These are phyloP conservation scores for Heterodera carotae DNA, from an alignment of 1,140 invertebrate species.

Conservation along the genomic window DNA sequence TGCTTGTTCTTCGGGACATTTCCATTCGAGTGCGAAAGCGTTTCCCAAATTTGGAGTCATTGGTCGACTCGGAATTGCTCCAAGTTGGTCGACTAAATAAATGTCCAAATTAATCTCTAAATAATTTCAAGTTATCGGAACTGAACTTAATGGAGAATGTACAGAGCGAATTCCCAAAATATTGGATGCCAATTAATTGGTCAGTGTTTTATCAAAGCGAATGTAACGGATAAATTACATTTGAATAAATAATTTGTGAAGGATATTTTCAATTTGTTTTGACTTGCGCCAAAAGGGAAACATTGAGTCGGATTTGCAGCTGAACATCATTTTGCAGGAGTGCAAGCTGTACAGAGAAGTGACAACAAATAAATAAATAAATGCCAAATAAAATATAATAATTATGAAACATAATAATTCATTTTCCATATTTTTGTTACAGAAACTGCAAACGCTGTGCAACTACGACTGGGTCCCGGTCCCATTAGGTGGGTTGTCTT, in stretches of 20 bases:
- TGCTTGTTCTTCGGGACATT: slow-evolving; percentile 76
- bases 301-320: slow-evolving; percentile 39
- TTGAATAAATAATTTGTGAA: too few relatives aligned
- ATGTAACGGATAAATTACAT: slow-evolving; percentile 17
- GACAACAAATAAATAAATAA: background rate
- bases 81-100: slow-evolving; percentile 7
- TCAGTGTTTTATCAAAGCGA: background rate
- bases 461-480: slow-evolving; percentile 51
- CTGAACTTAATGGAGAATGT: slow-evolving; percentile 44
- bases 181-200: slow-evolving; percentile 48
- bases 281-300: slow-evolving; percentile 23
- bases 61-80: slow-evolving; percentile 76
- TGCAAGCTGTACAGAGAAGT: slow-evolving; percentile 39
- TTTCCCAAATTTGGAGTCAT: slow-evolving; percentile 76
- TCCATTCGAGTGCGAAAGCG: slow-evolving; percentile 86
- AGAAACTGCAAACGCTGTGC: slow-evolving; percentile 42
- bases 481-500: slow-evolving; percentile 25
- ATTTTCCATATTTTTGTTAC: background rate
- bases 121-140: slow-evolving; percentile 42
- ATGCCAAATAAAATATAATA: too few relatives aligned
- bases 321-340: slow-evolving; percentile 34
- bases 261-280: slow-evolving; percentile 31
- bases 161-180: slow-evolving; percentile 32
- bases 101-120: background rate
- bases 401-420: too few relatives aligned